Conservation (phyloP, 1,140 invertebrate species). For the Drosophila serrata region DNA sequence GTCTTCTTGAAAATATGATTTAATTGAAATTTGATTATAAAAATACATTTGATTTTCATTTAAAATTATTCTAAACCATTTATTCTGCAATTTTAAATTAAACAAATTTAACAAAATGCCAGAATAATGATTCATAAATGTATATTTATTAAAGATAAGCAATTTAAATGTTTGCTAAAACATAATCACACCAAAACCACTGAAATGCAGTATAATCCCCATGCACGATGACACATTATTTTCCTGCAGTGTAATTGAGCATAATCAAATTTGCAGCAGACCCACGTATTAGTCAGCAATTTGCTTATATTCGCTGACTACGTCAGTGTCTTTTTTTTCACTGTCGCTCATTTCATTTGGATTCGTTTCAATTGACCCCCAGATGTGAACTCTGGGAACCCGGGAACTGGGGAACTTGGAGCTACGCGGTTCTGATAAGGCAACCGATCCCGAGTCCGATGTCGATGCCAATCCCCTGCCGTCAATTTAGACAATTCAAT, state of each 20-base stretch:
- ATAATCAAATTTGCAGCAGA: slow-evolving; percentile 50
- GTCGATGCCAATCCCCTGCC: slow-evolving; percentile 18
- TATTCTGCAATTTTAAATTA: no score
- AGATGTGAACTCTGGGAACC: slow-evolving; percentile 60
- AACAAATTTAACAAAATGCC: not conserved
- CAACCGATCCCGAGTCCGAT: not conserved
- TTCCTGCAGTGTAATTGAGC: slow-evolving; percentile 5
- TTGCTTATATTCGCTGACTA: slow-evolving; percentile 41
- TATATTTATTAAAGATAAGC: not conserved
- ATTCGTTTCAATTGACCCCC: slow-evolving; percentile 62
- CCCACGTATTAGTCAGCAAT: slow-evolving; percentile 62
- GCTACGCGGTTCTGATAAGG: slow-evolving; percentile 50
- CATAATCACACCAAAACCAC: not conserved
- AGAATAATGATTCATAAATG: not conserved
- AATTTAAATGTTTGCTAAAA: not conserved
- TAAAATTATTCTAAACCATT: no score
- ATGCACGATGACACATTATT: not conserved
- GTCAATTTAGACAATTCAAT: slow-evolving; percentile 76
- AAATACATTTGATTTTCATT: no score
- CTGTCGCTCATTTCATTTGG: slow-evolving; percentile 18
- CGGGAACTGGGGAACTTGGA: slow-evolving; percentile 18
- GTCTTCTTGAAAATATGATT: no score
- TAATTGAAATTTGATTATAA: no score
- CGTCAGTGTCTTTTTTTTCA: slow-evolving; percentile 47
- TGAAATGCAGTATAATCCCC: not conserved